A percentile compares a stretch with the other conserved stretches of the same genome.
These are phyloP conservation scores for Carcina quercana DNA, from an alignment of 2,888 invertebrate genomes.

Conservation along the genomic window DNA sequence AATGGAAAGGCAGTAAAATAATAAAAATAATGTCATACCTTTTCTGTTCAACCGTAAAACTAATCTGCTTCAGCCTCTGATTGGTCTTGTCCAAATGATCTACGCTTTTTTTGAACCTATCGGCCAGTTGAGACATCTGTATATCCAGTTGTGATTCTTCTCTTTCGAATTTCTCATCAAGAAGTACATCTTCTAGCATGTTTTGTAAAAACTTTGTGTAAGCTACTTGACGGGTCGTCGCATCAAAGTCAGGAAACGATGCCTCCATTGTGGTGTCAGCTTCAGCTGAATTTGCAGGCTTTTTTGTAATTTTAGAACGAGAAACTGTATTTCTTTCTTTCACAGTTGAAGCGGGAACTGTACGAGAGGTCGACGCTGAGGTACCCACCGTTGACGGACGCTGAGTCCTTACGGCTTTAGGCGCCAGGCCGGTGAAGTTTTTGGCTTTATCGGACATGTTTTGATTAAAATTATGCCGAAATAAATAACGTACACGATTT, in stretches of 20 bases:
- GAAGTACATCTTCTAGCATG: slow-evolving; percentile 50
- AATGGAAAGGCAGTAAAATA: neutral
- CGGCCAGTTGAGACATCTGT: slow-evolving; percentile 56
- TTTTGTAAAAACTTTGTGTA: slow-evolving; percentile 50
- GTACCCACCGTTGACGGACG: slow-evolving; percentile 31
- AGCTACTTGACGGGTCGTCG: slow-evolving; percentile 39
- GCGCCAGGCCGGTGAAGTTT: slow-evolving; percentile 27
- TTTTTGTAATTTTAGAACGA: slow-evolving; percentile 31
- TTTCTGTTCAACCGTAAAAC: slow-evolving; percentile 60
- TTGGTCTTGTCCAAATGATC: slow-evolving; percentile 60
- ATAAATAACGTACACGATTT: no score
- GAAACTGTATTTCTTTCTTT: slow-evolving; percentile 24
- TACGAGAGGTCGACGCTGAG: slow-evolving; percentile 28
- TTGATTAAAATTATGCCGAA: no score
- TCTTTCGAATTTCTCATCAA: slow-evolving; percentile 52
- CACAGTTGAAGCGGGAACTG: slow-evolving; percentile 11
- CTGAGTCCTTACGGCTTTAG: slow-evolving; percentile 31
- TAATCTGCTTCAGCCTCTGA: slow-evolving; percentile 56
- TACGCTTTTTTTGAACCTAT: slow-evolving; percentile 57
- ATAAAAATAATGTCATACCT: slow-evolving; percentile 29
- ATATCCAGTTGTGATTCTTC: slow-evolving; percentile 56
- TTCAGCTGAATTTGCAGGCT: slow-evolving; percentile 25
- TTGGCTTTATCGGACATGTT: slow-evolving; percentile 50
- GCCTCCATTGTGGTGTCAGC: slow-evolving; percentile 36
- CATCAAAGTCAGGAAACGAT: slow-evolving; percentile 37